Conservation (phyloP, 2,797 vertebrate species). For the Hoplostethus mediterraneus region DNA sequence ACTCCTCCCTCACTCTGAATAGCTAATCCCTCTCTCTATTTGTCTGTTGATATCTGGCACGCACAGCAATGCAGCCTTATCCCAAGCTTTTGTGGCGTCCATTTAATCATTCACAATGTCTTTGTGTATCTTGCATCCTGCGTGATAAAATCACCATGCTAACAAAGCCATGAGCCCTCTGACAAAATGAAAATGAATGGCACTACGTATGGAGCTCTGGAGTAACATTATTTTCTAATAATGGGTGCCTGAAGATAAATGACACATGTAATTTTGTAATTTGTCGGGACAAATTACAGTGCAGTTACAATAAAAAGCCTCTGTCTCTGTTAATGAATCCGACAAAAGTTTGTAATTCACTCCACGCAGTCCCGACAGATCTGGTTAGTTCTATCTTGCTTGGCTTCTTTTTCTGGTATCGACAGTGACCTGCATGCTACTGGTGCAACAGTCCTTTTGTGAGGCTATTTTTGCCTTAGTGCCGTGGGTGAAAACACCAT, state of each 20-base stretch:
- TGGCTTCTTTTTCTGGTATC: not conserved
- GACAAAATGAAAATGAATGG: constrained; percentile 56
- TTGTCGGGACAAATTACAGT: constrained; percentile 12
- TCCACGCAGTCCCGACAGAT: not conserved
- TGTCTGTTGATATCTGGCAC: constrained; percentile 68
- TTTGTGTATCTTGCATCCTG: constrained; percentile 71
- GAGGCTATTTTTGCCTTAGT: not conserved
- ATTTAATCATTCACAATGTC: constrained; percentile 77
- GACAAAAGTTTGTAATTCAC: not conserved
- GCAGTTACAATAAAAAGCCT: constrained; percentile 3
- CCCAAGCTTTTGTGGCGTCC: constrained; percentile 62
- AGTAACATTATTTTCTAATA: constrained; percentile 23
- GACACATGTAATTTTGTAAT: too few relatives aligned
- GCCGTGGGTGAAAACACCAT: not conserved
- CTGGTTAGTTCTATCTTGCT: not conserved
- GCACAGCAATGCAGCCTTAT: constrained; percentile 64
- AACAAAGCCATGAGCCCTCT: constrained; percentile 54
- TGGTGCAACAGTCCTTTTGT: not conserved
- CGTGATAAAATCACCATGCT: constrained; percentile 66
- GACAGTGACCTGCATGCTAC: not conserved
- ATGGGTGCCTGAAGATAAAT: constrained; percentile 7
- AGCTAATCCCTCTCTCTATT: constrained; percentile 71
- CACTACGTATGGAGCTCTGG: constrained; percentile 20
- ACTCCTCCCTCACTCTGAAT: constrained; percentile 45
- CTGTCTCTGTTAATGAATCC: constrained; percentile 28